Evolutionary conservation across 2,113 vertebrate species (phyloP).

Genomic region (Crotalus helleri): DNA sequence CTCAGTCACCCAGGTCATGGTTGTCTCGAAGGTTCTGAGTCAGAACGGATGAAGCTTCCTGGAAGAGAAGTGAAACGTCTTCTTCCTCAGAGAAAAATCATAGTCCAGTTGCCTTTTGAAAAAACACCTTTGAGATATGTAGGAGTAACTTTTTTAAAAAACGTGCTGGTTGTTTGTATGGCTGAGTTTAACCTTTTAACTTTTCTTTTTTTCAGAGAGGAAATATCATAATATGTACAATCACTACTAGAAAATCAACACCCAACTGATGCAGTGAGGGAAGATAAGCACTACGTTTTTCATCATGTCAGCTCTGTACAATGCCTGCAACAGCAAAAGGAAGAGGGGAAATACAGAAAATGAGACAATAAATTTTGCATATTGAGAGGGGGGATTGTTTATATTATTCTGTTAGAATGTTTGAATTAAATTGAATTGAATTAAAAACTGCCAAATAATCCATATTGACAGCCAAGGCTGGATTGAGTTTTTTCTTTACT

Average conservation of each 20-base stretch:
- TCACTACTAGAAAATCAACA: constrained; percentile 32
- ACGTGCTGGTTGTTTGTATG: neutral
- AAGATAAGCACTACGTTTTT: neutral
- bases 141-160: neutral
- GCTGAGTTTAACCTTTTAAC: neutral
- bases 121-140: neutral
- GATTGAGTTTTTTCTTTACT: neutral
- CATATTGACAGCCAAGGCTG: too few species aligned
- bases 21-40: neutral
- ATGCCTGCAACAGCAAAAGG: neutral
- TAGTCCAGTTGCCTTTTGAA: neutral
- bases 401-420: neutral
- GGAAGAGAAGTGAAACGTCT: neutral
- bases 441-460: neutral
- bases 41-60: neutral
- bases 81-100: neutral
- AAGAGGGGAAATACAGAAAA: neutral
- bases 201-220: constrained; percentile 32
- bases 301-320: neutral
- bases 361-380: neutral
- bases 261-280: too few species aligned
- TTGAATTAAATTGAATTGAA: neutral
- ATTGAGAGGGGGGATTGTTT: neutral
- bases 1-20: neutral
- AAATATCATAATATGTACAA: constrained; percentile 20